Evolutionary conservation across 2,113 vertebrate species (phyloP).

Genomic region (Trematomus loennbergii): DNA sequence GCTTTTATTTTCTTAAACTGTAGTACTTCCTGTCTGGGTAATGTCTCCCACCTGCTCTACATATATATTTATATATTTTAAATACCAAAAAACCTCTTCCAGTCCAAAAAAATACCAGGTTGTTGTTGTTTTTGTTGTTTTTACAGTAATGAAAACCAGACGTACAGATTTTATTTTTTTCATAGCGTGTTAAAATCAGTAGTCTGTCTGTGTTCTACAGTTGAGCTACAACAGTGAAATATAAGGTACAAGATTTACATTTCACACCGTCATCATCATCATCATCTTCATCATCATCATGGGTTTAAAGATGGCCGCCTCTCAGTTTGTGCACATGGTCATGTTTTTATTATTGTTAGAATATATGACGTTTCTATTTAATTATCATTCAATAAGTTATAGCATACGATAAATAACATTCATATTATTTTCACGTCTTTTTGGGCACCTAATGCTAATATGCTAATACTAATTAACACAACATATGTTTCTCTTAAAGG

Average conservation of each 20-base stretch:
- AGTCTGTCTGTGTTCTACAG: constrained; percentile 89
- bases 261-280: constrained; percentile 81
- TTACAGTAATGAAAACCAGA: constrained; percentile 22
- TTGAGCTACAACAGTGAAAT: constrained; percentile 92
- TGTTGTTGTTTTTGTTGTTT: constrained; percentile 57
- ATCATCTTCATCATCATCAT: constrained; percentile 61
- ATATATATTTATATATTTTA: constrained; percentile 75
- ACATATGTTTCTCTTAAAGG: too few species aligned
- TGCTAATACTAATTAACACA: too few species aligned
- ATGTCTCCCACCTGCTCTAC: constrained; percentile 81
- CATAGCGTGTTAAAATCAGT: constrained; percentile 91
- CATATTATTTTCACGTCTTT: too few species aligned
- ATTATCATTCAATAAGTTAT: too few species aligned
- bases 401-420: too few species aligned
- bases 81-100: background rate
- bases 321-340: background rate
- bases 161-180: background rate
- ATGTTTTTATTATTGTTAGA: background rate
- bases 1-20: constrained; percentile 63
- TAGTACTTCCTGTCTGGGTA: constrained; percentile 84
- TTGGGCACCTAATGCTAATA: too few species aligned
- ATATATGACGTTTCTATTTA: too few species aligned
- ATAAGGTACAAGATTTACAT: constrained; percentile 90
- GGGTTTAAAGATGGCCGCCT: constrained; percentile 27
- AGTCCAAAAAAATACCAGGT: constrained; percentile 26